Evolutionary conservation across 2,113 vertebrate species (phyloP).

Genomic region (Anthoscopus minutus): DNA sequence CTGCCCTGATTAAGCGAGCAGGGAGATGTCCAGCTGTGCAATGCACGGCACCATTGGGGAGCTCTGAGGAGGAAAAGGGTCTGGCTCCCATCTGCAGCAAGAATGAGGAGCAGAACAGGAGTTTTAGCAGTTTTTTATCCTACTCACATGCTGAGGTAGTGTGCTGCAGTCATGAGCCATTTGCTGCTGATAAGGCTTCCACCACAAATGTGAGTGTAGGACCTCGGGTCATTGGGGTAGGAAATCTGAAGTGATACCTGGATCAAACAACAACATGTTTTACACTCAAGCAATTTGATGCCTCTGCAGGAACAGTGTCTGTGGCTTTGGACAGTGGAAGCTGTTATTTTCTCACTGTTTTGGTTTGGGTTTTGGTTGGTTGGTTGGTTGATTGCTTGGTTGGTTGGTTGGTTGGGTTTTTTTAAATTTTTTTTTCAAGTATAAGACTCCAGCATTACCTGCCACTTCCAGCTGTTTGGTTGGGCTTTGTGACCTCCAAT

Average conservation of each 20-base stretch:
- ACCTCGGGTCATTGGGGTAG: background rate
- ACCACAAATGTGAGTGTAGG: slow-evolving; percentile 57
- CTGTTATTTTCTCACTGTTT: background rate
- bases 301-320: background rate
- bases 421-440: background rate
- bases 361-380: accelerated
- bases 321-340: background rate
- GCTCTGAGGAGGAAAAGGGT: background rate
- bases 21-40: background rate
- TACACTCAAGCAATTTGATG: background rate
- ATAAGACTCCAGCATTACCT: slow-evolving; percentile 39
- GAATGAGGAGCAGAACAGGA: background rate
- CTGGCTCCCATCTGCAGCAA: background rate
- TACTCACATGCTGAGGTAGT: slow-evolving; percentile 64
- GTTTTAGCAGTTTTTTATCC: background rate
- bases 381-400: too few species aligned
- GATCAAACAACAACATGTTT: background rate
- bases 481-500: slow-evolving; percentile 48
- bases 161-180: slow-evolving; percentile 68
- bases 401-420: too few species aligned
- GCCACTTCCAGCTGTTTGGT: slow-evolving; percentile 68
- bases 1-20: background rate
- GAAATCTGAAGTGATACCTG: slow-evolving; percentile 38
- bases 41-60: background rate
- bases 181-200: slow-evolving; percentile 6